Conservation (phyloP, 2,888 invertebrate genomes). For the Sinopyrophorus schimmeli region DNA sequence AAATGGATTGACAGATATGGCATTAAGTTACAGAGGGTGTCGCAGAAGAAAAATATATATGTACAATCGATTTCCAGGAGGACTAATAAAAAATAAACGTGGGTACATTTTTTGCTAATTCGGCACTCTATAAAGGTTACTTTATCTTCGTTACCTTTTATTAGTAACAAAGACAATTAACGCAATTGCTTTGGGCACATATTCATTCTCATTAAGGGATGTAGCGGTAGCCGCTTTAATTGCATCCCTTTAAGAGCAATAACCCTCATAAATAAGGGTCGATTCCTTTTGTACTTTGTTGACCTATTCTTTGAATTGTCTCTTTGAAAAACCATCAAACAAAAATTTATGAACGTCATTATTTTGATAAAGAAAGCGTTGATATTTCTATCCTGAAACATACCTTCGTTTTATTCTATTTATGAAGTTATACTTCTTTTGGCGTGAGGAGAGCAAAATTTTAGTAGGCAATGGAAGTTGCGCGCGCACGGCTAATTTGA, state of each 20-base stretch:
- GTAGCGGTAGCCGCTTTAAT: conserved; percentile 21
- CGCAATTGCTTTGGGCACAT: conserved; percentile 22
- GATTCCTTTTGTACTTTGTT: conserved; percentile 25
- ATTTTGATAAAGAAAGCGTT: too few species aligned
- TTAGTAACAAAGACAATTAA: conserved; percentile 16
- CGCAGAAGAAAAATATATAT: conserved; percentile 13
- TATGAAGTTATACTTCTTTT: too few species aligned
- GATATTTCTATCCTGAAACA: too few species aligned
- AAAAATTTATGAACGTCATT: too few species aligned
- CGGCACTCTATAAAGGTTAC: conserved; percentile 4
- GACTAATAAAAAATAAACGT: conserved; percentile 8
- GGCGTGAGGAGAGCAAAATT: too few species aligned
- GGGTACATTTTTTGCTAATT: conserved; percentile 5
- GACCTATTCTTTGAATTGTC: conserved; percentile 26
- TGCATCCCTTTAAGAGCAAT: conserved; percentile 21
- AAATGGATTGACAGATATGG: conserved; percentile 24
- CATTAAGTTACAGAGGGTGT: conserved; percentile 20
- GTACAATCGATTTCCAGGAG: conserved; percentile 2
- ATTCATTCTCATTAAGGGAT: conserved; percentile 28
- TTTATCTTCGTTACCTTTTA: conserved; percentile 15
- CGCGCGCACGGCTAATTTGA: too few species aligned
- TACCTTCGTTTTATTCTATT: too few species aligned
- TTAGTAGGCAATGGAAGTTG: too few species aligned
- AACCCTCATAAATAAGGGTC: conserved; percentile 12
- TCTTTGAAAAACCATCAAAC: too few species aligned